Evolutionary conservation across 1,140 invertebrate genomes (phyloP).

Genomic region (Brachionus calyciflorus): DNA sequence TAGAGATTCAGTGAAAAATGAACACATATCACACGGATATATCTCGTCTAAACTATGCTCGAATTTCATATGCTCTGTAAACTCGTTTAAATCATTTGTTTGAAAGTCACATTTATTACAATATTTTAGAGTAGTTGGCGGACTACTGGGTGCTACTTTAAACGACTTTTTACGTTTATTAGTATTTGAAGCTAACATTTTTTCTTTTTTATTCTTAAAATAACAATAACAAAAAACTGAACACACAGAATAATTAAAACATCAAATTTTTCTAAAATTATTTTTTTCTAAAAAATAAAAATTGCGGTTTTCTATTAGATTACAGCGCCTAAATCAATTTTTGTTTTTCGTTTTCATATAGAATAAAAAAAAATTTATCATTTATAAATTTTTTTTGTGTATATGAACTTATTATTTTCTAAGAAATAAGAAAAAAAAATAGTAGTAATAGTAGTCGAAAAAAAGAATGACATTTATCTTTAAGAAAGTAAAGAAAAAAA

Average conservation of each 20-base stretch:
- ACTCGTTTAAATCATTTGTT: constrained; percentile 13
- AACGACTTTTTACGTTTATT: constrained; percentile 22
- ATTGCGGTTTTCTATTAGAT: constrained; percentile 28
- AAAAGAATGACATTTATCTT: constrained; percentile 38
- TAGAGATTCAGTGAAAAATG: constrained; percentile 29
- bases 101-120: constrained; percentile 32
- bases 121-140: constrained; percentile 4
- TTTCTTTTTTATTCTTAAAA: background rate
- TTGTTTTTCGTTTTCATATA: too few species aligned
- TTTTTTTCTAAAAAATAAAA: background rate
- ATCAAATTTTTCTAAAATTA: background rate
- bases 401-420: too few species aligned
- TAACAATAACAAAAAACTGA: background rate
- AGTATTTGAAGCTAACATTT: background rate
- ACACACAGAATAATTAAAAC: background rate
- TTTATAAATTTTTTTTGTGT: too few species aligned
- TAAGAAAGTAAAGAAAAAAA: background rate
- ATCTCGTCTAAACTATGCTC: constrained; percentile 41
- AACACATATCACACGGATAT: constrained; percentile 42
- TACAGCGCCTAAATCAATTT: constrained; percentile 31
- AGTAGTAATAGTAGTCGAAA: background rate
- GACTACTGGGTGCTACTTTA: background rate
- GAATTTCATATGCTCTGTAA: constrained; percentile 42
- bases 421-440: background rate
- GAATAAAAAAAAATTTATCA: too few species aligned